phyloP scores from a whole-genome alignment of 2,888 invertebrate genomes.

The Stenichneumon culpator region DNA sequence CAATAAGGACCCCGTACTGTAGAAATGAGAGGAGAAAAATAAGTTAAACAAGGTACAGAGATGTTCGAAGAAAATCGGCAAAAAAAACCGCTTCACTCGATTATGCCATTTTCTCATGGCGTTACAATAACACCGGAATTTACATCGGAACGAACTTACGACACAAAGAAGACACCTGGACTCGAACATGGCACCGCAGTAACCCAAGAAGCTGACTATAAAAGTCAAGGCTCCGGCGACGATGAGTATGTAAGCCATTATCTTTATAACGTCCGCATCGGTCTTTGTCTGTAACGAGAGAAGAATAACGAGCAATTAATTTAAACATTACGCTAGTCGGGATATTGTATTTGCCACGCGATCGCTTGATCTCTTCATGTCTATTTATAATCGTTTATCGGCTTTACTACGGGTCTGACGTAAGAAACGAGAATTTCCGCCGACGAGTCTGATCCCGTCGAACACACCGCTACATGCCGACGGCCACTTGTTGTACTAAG shows the following conservation, averaged over 20 bases:
- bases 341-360: neutral
- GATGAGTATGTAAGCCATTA: conserved; percentile 90
- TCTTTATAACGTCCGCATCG: conserved; percentile 87
- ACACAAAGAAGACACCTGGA: conserved; percentile 89
- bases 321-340: neutral
- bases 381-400: conserved; percentile 35
- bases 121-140: conserved; percentile 35
- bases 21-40: conserved; percentile 75
- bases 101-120: neutral
- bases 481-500: conserved; percentile 53
- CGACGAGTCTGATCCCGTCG: neutral
- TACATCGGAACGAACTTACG: conserved; percentile 86
- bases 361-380: conserved; percentile 26
- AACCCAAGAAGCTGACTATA: conserved; percentile 90
- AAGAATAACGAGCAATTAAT: conserved; percentile 34
- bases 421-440: conserved; percentile 37
- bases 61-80: neutral
- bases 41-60: neutral
- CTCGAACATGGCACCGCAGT: conserved; percentile 90
- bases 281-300: conserved; percentile 78
- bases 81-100: conserved; percentile 12
- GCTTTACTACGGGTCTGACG: conserved; percentile 30
- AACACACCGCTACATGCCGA: conserved; percentile 38
- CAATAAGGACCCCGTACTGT: conserved; percentile 90
- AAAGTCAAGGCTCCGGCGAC: conserved; percentile 90